Evolutionary conservation across 2,113 vertebrate genomes (phyloP).

Genomic region (Zapus hudsonius): DNA sequence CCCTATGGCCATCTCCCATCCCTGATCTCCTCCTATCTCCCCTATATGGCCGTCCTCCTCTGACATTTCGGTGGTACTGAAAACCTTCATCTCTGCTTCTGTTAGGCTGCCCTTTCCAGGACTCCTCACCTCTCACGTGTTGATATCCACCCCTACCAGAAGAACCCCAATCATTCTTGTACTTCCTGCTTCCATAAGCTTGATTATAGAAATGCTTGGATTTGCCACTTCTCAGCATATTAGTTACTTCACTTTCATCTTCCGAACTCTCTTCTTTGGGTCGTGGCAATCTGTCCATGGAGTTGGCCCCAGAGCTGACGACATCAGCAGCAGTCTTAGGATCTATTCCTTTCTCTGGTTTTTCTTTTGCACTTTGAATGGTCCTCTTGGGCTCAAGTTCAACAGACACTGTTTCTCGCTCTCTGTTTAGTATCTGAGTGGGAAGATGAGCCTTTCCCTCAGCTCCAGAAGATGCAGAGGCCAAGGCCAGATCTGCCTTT

Average conservation of each 20-base stretch:
- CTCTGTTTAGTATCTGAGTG: constrained; percentile 49
- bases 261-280: constrained; percentile 87
- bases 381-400: constrained; percentile 71
- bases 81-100: constrained; percentile 85
- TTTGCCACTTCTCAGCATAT: constrained; percentile 86
- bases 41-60: constrained; percentile 85
- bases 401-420: constrained; percentile 44
- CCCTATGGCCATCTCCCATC: constrained; percentile 85
- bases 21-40: constrained; percentile 84
- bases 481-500: constrained; percentile 54
- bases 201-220: constrained; percentile 89
- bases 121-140: constrained; percentile 83
- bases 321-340: constrained; percentile 52
- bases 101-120: constrained; percentile 85
- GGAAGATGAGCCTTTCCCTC: constrained; percentile 69
- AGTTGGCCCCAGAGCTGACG: constrained; percentile 59
- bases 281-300: constrained; percentile 81
- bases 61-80: constrained; percentile 82
- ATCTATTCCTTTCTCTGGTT: constrained; percentile 78
- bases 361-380: constrained; percentile 77
- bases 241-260: constrained; percentile 86
- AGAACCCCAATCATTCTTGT: constrained; percentile 84
- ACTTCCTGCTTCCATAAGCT: constrained; percentile 84
- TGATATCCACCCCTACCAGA: constrained; percentile 85
- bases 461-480: constrained; percentile 17